Base-by-base conservation (phyloP, 2,888 invertebrate species). In the Amaurobius ferox region DNA sequence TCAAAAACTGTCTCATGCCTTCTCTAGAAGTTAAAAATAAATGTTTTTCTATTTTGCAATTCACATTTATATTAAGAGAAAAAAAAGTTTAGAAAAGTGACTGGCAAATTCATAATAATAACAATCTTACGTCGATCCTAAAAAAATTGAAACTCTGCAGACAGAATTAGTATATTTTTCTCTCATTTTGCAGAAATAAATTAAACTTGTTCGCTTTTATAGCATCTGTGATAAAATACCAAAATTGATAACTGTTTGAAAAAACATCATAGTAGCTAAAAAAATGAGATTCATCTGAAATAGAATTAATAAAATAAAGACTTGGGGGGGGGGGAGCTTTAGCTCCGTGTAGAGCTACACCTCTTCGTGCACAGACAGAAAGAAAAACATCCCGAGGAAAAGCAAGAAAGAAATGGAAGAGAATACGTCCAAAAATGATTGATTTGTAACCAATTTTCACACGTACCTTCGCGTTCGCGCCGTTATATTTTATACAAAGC, bases 381-480 rank as follows among this genome's bases (percentile, higher is more conserved):
- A 5, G 6, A 44, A 64, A 74, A 48, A 29, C 40, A 23, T 62
- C 30, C 29, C 28, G 35, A 67, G n/a, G 13, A 35, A 29, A 29
- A 29, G 2, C 28, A 13, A 35, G 16, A 11, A 28, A 19, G 32
- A 64, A n/a, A 70, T 35, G 35, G 35, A 19, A 19, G 29, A 35
- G 35, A 32, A 44, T 48, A 76, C n/a, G 71, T 85, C 78, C 83
- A 85, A 77, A 72, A 85, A 77, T 85, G 83, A 85, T 85, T 70
- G 83, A 85, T 85, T 40, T 71, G 48, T 67, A 70, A 44, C 81
- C 71, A 83, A 76, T 83, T 83, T 83, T 76, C 66, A 35, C 76
- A 28, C 68, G 23, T 40, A 16, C 62, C n/a, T 70, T 66, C 35
- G 16, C 35, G 6, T 16, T 26, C 19, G 30, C 19, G 68, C 40